Evolutionary conservation across 1,140 invertebrate species (phyloP), one percentile per base, ranked within the genome.

Genomic region (Neodiprion lecontei): DNA sequence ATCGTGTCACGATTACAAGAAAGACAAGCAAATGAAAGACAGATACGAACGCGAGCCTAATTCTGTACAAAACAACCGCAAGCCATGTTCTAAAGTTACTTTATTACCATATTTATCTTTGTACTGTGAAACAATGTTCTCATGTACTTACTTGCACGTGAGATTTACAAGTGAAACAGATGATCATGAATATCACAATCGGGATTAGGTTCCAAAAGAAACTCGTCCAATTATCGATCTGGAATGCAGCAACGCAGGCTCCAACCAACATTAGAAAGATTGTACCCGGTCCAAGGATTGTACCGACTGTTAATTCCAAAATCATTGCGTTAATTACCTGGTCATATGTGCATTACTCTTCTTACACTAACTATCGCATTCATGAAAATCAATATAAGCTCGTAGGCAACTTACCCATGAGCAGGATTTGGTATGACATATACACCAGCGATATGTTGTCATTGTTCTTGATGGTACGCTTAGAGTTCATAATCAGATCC

Each of bases 241-340:
- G 90, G 79, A 97, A 96, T 1, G 95, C 94, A 8, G 95, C 92
- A 1, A 95, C 94, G 79, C 96, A 94, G 2, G 96, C 95, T 77
- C 96, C 96, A 7, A 97, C 94, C 87, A 97, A 92, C 96, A 97
- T 98, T 61, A 97, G 91, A 79, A 97, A 95, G 72, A 97, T 96
- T 5, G 96, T 97, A 50, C 94, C 95, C 12, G 95, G 94, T 50
- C 94, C 95, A 69, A 96, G 87, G 74, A 96, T 91, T 10, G 94
- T 95, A 75, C 94, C 94, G 47, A 92, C 90, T 92, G 92, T 90
- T 79, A 94, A 73, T 74, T 83, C 61, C n/a, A 77, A 74, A 79
- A 79, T 61, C 69, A 40, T 40, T 40, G 28, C 28, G 28, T 40
- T 40, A 40, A 40, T 40, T 40, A 40, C 5, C 28, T 40, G 28